Evolutionary conservation across 1,140 invertebrate species (phyloP), one percentile per base, ranked within the genome.

Genomic region (Chelonus insularis): DNA sequence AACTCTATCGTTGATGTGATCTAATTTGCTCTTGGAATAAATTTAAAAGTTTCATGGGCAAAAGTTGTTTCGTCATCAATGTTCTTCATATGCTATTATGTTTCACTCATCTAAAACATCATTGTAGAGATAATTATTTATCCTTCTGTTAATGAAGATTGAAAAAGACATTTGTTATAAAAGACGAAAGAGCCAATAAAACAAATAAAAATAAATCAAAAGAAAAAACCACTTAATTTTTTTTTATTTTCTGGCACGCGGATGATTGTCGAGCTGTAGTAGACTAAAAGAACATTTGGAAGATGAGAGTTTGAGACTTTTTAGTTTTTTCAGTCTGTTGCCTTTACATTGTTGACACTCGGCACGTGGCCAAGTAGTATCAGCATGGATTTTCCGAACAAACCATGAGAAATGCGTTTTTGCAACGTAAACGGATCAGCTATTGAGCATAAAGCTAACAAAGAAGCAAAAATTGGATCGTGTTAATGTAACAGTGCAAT

Each of bases 321-420:
- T 60, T 25, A 51, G 39, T 52, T 29, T 47, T 21, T 39, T 60
- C 32, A n/a, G 12, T 43, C 9, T 25, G n/a, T 29, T 11, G 6
- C 9, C 5, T 57, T 45, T 29, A 29, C 18, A 43, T 62, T 29
- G 43, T 39, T 43, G 23, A 51, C 37, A 52, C 11, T 16, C 6
- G 54, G 54, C 37, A 39, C 14, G 16, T 25, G 8, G 54, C 54
- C 54, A 57, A 57, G 23, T 45, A 32, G 2, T 4, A 14, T 7
- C 43, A 18, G 16, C 34, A 20, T 21, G 52, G 52, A 41, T 23
- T 55, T 55, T 23, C 9, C 25, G 45, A 4, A 1, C 12, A 7
- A 18, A 21, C 14, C 45, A 43, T 43, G 41, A 43, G 6, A 18
- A 8, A n/a, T n/a, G 14, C 12, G 14, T 43, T 43, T 43, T 43